phyloP scores from a whole-genome alignment of 2,797 vertebrate species.

The Phalanger gymnotis region DNA sequence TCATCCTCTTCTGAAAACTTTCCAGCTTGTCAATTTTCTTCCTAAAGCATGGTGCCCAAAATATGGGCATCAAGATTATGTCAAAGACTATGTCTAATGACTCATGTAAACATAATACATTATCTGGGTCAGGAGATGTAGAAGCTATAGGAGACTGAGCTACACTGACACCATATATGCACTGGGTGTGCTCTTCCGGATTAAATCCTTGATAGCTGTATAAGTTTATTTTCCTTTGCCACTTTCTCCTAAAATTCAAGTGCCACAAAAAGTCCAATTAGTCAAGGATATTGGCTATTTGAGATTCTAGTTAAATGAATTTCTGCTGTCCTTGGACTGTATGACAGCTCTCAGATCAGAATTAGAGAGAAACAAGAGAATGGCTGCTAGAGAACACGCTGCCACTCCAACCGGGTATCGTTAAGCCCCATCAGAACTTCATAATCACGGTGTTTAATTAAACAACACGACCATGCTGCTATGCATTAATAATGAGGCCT shows the following conservation, averaged over 20 bases:
- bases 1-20: not conserved
- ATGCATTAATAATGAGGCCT: slow-evolving; percentile 84
- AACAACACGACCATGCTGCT: slow-evolving; percentile 83
- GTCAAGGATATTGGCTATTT: not conserved
- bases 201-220: not conserved
- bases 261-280: not conserved
- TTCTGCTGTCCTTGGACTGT: not conserved
- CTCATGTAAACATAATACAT: not conserved
- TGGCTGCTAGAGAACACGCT: slow-evolving; percentile 73
- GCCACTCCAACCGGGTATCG: slow-evolving; percentile 75
- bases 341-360: not conserved
- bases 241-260: not conserved
- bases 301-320: not conserved
- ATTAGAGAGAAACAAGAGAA: slow-evolving; percentile 64
- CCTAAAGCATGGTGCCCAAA: not conserved
- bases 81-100: not conserved
- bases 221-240: not conserved
- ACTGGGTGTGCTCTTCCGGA: not conserved
- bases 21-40: not conserved
- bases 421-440: slow-evolving; percentile 81
- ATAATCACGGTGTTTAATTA: slow-evolving; percentile 83
- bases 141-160: not conserved
- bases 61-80: not conserved
- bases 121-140: not conserved
- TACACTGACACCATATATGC: not conserved